Conservation (phyloP, 2,888 invertebrate genomes). For the Aporophyla nigra region DNA sequence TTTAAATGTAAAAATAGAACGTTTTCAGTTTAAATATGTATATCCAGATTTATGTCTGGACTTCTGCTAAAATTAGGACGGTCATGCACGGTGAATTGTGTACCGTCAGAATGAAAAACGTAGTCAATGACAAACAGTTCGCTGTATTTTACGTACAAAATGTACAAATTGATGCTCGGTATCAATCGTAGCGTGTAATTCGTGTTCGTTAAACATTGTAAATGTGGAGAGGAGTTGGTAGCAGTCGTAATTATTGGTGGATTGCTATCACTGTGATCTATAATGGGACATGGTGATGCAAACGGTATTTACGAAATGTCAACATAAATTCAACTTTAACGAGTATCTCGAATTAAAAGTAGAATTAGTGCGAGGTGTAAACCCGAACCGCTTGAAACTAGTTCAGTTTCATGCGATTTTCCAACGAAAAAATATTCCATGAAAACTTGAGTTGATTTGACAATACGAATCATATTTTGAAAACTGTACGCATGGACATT, state of each 20-base stretch:
- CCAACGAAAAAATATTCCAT: neutral
- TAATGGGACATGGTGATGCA: slow-evolving; percentile 53
- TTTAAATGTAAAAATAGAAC: slow-evolving; percentile 64
- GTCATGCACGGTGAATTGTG: slow-evolving; percentile 11
- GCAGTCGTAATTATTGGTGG: slow-evolving; percentile 54
- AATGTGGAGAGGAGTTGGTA: slow-evolving; percentile 34
- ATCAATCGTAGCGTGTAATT: slow-evolving; percentile 40
- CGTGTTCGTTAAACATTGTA: slow-evolving; percentile 28
- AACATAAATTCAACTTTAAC: slow-evolving; percentile 63
- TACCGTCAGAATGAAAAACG: slow-evolving; percentile 26
- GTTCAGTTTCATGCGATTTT: slow-evolving; percentile 30
- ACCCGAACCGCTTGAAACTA: slow-evolving; percentile 14
- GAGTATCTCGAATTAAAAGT: slow-evolving; percentile 61
- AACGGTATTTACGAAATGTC: slow-evolving; percentile 66
- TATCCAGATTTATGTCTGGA: slow-evolving; percentile 20
- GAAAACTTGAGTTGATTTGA: slow-evolving; percentile 12
- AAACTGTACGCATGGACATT: neutral
- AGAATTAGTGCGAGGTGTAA: slow-evolving; percentile 47
- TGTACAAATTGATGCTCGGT: slow-evolving; percentile 24
- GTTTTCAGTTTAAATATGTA: slow-evolving; percentile 48
- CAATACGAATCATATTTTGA: neutral
- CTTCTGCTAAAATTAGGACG: slow-evolving; percentile 30
- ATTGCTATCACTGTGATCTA: slow-evolving; percentile 54
- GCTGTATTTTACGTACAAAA: slow-evolving; percentile 12
- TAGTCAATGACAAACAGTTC: slow-evolving; percentile 40